These are phyloP conservation scores for Aporophyla lueneburgensis DNA, from an alignment of 2,888 invertebrate genomes.

Conservation along the genomic window DNA sequence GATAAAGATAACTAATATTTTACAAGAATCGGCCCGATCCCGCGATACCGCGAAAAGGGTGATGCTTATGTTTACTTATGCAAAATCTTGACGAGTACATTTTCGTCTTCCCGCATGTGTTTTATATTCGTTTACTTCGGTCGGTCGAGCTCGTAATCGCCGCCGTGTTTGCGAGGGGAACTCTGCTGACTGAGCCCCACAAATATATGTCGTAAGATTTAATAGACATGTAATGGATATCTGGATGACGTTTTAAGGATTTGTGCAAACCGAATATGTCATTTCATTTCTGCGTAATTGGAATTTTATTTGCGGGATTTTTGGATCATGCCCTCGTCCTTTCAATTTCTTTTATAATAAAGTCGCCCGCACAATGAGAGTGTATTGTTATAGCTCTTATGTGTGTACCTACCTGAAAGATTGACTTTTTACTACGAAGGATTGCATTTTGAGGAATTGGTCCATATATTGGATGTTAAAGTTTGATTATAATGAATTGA, in stretches of 20 bases:
- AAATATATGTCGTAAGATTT: constrained; percentile 91
- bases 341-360: constrained; percentile 63
- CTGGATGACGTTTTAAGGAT: constrained; percentile 91
- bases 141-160: constrained; percentile 89
- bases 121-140: constrained; percentile 91
- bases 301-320: constrained; percentile 90
- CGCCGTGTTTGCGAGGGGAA: constrained; percentile 90
- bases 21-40: constrained; percentile 53
- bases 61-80: constrained; percentile 88
- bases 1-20: constrained; percentile 67
- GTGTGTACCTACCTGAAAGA: neutral
- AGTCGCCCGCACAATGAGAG: constrained; percentile 39
- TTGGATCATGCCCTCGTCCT: constrained; percentile 84
- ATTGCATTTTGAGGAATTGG: neutral
- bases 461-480: neutral
- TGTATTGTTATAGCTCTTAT: constrained; percentile 45
- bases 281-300: constrained; percentile 88
- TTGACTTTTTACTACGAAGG: constrained; percentile 1
- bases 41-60: constrained; percentile 76
- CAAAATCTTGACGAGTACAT: constrained; percentile 90
- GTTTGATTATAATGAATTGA: neutral
- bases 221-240: constrained; percentile 91
- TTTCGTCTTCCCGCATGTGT: constrained; percentile 90
- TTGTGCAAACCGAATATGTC: constrained; percentile 91
- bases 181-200: constrained; percentile 89